Percentiles rank a stretch among this genome's conserved stretches.
phyloP scores from a whole-genome alignment of 2,888 invertebrate genomes.

The Eupsilia transversa region DNA sequence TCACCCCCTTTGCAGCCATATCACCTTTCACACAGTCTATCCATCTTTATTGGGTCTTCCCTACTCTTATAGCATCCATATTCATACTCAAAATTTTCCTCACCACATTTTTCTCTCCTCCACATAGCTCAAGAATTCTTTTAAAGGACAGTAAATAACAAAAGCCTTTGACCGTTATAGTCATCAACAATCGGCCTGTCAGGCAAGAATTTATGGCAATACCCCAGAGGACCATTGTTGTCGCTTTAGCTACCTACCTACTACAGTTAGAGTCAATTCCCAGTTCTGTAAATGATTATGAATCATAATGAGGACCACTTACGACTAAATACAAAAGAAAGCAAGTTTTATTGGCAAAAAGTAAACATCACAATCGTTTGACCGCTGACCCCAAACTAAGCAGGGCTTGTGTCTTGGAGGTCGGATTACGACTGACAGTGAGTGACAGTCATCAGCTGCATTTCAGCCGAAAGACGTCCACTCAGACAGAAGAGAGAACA shows the following conservation, averaged over 20 bases:
- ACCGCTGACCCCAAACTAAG: too few species aligned
- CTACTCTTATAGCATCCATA: background rate
- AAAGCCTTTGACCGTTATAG: background rate
- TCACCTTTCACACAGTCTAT: too few species aligned
- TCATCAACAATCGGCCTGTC: background rate
- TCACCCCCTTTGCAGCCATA: too few species aligned
- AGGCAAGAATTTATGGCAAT: slow-evolving; percentile 1
- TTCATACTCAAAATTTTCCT: background rate
- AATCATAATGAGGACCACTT: background rate
- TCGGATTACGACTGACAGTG: too few species aligned
- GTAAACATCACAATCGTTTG: too few species aligned
- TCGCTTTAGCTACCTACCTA: background rate
- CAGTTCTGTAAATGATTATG: background rate
- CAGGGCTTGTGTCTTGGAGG: too few species aligned
- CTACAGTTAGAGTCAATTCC: background rate
- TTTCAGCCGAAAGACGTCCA: too few species aligned
- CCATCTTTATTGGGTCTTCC: too few species aligned
- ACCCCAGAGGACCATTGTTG: slow-evolving; percentile 26
- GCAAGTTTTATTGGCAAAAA: too few species aligned
- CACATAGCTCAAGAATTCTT: background rate
- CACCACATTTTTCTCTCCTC: background rate
- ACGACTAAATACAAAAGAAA: background rate
- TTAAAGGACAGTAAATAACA: slow-evolving; percentile 1
- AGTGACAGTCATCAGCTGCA: too few species aligned
- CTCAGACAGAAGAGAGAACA: too few species aligned